A percentile compares a stretch with the other conserved stretches of the same genome.
Evolutionary conservation across 2,113 vertebrate genomes (phyloP).

Genomic region (Scomber colias): DNA sequence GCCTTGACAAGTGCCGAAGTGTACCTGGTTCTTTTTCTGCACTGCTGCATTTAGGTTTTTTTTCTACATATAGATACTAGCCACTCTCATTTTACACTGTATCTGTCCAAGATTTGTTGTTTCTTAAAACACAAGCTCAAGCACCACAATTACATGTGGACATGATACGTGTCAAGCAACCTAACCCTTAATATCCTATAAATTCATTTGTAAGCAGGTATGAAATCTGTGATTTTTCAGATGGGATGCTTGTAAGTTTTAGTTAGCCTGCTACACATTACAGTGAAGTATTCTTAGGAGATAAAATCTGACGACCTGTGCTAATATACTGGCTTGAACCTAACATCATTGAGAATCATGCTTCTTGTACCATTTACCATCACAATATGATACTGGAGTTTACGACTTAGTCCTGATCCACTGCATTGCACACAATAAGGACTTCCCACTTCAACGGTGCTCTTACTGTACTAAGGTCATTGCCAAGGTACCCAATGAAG

Average conservation of each 20-base stretch:
- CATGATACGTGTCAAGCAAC: neutral
- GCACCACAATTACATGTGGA: neutral
- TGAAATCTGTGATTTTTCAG: neutral
- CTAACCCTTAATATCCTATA: neutral
- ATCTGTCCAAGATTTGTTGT: neutral
- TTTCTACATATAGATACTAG: neutral
- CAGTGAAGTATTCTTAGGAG: neutral
- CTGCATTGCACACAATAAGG: too few species aligned
- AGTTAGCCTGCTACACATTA: neutral
- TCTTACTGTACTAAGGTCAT: slow-evolving; percentile 43
- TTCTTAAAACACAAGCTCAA: neutral
- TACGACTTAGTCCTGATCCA: neutral
- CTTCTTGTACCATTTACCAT: neutral
- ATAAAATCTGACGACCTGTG: neutral
- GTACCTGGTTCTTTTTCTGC: slow-evolving; percentile 18
- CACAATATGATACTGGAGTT: neutral
- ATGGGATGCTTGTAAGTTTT: neutral
- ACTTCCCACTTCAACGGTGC: slow-evolving; percentile 52
- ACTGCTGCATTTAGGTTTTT: slow-evolving; percentile 30
- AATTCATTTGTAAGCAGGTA: neutral
- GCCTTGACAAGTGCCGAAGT: slow-evolving; percentile 66
- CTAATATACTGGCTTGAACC: neutral
- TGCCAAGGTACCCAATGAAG: slow-evolving; percentile 46
- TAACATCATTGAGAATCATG: neutral
- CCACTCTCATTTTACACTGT: neutral